These are phyloP conservation scores for Oxycera nigricornis DNA, from an alignment of 2,888 invertebrate species.

Conservation along the genomic window DNA sequence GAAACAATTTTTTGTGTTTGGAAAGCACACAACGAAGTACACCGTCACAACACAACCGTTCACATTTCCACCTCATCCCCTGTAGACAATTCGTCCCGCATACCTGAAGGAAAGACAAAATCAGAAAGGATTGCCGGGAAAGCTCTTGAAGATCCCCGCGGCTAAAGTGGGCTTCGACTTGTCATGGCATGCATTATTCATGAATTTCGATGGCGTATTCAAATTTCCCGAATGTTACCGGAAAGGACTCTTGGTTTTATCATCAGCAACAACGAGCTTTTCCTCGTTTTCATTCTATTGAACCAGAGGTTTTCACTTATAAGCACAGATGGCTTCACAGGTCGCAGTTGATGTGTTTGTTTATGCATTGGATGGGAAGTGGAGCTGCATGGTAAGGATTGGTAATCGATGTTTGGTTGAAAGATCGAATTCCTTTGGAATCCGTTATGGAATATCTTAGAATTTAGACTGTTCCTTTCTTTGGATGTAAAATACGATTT, in stretches of 20 bases:
- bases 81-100: background rate
- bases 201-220: constrained; percentile 37
- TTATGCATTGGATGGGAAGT: constrained; percentile 1
- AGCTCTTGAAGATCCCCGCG: constrained; percentile 7
- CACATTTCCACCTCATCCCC: background rate
- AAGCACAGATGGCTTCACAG: constrained; percentile 38
- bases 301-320: constrained; percentile 36
- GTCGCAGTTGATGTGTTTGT: constrained; percentile 32
- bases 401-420: background rate
- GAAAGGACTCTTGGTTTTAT: constrained; percentile 26
- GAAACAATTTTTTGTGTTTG: background rate
- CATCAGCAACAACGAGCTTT: constrained; percentile 26
- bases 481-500: too few species aligned
- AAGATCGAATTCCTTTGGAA: too few species aligned
- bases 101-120: constrained; percentile 5
- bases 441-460: too few species aligned
- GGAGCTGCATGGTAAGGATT: background rate
- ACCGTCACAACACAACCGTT: background rate
- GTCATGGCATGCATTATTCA: constrained; percentile 34
- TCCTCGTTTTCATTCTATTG: constrained; percentile 27
- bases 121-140: constrained; percentile 16
- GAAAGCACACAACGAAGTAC: background rate
- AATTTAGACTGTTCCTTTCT: too few species aligned
- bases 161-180: constrained; percentile 31
- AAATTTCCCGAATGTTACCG: constrained; percentile 31